Evolutionary conservation across 92 coral and sea anemone species (phyloP).

Genomic region (Isaurus tuberculatus): DNA sequence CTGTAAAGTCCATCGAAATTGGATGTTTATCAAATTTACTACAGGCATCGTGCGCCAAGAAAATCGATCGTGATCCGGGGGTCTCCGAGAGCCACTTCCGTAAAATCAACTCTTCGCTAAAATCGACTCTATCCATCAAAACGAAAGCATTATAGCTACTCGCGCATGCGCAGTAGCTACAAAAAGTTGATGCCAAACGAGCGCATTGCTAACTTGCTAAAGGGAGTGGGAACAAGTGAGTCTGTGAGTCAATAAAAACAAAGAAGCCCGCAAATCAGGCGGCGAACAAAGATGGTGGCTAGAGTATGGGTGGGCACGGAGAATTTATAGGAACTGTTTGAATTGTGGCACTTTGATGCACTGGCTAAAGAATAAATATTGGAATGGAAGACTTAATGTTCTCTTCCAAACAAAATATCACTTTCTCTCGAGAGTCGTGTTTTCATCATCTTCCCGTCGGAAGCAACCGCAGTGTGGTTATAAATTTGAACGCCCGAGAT

Average conservation of each 20-base stretch:
- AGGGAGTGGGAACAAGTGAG: constrained; percentile 9
- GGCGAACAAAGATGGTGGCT: constrained; percentile 33
- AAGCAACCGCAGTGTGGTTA: constrained; percentile 1
- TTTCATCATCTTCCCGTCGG: constrained; percentile 22
- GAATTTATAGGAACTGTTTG: background rate
- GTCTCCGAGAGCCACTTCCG: too few relatives aligned
- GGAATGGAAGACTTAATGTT: constrained; percentile 7
- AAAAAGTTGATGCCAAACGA: too few relatives aligned
- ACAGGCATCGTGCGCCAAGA: too few relatives aligned
- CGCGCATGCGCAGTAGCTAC: too few relatives aligned
- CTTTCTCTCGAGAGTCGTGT: constrained; percentile 28
- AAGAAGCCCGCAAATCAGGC: background rate
- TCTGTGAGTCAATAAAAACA: constrained; percentile 3
- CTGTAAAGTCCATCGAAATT: too few relatives aligned
- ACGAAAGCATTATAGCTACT: too few relatives aligned
- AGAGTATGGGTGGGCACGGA: constrained; percentile 15
- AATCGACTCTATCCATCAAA: too few relatives aligned
- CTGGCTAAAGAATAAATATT: background rate
- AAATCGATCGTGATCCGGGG: too few relatives aligned
- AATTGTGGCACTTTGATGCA: background rate
- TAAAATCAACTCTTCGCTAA: too few relatives aligned
- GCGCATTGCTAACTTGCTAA: too few relatives aligned
- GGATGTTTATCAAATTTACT: too few relatives aligned
- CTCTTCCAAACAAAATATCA: constrained; percentile 27
- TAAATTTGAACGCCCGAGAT: constrained; percentile 75